Evolutionary conservation across 2,797 vertebrate genomes (phyloP).

Genomic region (Vespertilio murinus): DNA sequence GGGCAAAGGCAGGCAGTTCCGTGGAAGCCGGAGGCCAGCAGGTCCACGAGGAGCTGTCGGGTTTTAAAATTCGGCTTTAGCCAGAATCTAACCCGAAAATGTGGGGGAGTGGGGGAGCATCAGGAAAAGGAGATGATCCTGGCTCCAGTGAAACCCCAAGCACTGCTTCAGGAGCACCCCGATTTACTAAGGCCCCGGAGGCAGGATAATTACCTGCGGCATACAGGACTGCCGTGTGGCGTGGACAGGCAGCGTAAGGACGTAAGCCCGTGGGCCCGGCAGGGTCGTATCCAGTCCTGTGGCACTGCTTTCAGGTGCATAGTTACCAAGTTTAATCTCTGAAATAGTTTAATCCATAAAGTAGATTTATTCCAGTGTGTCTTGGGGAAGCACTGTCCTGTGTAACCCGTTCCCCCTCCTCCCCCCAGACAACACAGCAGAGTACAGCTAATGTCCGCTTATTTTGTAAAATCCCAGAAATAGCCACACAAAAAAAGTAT

Average conservation of each 20-base stretch:
- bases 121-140: not conserved
- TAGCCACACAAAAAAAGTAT: not conserved
- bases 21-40: not conserved
- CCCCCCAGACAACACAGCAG: not conserved
- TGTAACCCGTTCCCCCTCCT: not conserved
- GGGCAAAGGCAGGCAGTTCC: not conserved
- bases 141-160: not conserved
- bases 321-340: not conserved
- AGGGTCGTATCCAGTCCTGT: not conserved
- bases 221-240: not conserved
- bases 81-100: not conserved
- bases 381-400: not conserved
- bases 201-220: not conserved
- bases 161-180: not conserved
- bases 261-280: no score
- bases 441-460: not conserved
- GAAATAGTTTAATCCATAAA: not conserved
- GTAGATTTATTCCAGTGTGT: not conserved
- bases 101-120: not conserved
- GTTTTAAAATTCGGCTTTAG: not conserved
- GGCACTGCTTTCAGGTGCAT: not conserved
- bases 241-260: not conserved
- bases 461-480: constrained; percentile 25
- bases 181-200: not conserved
- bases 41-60: not conserved